phyloP scores from a whole-genome alignment of 1,140 invertebrate species.

The Megalopta genalis region DNA sequence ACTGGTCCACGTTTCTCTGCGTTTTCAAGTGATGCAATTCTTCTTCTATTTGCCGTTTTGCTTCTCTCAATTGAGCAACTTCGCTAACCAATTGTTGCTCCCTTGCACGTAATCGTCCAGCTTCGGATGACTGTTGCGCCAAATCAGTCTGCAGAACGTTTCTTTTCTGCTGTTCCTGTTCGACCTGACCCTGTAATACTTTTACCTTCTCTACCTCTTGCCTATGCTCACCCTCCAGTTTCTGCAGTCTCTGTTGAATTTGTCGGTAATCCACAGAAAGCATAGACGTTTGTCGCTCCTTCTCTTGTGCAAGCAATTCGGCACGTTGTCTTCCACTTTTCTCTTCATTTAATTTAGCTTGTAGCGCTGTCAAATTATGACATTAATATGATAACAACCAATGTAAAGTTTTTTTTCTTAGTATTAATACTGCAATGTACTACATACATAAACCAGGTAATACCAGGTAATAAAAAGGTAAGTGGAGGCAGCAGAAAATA shows the following conservation, averaged over 20 bases:
- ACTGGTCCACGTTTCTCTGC: constrained; percentile 85
- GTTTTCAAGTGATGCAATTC: constrained; percentile 90
- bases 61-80: constrained; percentile 85
- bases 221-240: constrained; percentile 92
- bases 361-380: constrained; percentile 84
- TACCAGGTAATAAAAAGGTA: constrained; percentile 4
- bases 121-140: constrained; percentile 86
- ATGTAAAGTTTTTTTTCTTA: not conserved
- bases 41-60: constrained; percentile 88
- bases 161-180: constrained; percentile 93
- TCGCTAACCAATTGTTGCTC: constrained; percentile 89
- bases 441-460: constrained; percentile 58
- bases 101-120: constrained; percentile 86
- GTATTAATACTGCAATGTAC: constrained; percentile 43
- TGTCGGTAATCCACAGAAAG: constrained; percentile 95
- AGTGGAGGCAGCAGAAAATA: constrained; percentile 47
- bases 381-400: not conserved
- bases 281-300: constrained; percentile 96
- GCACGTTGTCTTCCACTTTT: constrained; percentile 90
- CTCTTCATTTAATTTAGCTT: constrained; percentile 94
- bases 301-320: constrained; percentile 92
- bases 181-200: constrained; percentile 90
- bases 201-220: constrained; percentile 94
- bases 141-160: constrained; percentile 87
- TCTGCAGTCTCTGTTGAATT: constrained; percentile 93